These are phyloP conservation scores for Danio kyathit DNA, from an alignment of 2,797 vertebrate species.

Conservation along the genomic window DNA sequence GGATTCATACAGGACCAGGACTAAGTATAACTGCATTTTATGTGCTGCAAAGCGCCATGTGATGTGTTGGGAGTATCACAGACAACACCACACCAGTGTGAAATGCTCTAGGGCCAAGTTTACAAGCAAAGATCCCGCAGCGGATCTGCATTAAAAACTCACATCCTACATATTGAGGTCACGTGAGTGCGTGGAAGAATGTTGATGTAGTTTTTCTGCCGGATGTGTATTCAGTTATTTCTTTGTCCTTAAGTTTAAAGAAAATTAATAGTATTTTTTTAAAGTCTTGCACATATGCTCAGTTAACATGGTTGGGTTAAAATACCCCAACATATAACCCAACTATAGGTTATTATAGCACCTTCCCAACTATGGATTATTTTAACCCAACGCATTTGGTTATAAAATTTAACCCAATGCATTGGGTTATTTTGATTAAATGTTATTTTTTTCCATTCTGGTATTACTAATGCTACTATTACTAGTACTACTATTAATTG, in stretches of 20 bases:
- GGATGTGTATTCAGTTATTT: neutral
- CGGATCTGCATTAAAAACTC: slow-evolving; percentile 1
- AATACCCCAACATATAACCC: no score
- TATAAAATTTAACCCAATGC: no score
- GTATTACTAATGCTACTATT: no score
- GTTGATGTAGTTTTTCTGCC: neutral
- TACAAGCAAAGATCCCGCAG: slow-evolving; percentile 7
- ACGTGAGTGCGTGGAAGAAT: neutral
- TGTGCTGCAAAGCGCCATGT: neutral
- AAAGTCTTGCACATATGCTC: neutral
- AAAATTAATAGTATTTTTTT: neutral
- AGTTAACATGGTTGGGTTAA: no score
- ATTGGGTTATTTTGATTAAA: no score
- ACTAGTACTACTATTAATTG: no score
- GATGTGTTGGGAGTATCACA: neutral
- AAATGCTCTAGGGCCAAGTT: neutral
- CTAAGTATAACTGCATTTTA: neutral
- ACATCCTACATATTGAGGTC: neutral
- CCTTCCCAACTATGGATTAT: no score
- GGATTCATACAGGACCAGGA: neutral
- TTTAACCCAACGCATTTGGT: no score
- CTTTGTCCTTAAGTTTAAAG: neutral
- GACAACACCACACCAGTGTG: neutral
- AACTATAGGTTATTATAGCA: no score
- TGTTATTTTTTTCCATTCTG: no score